Conservation (phyloP, 1,140 invertebrate species). For the Drosophila pandora region DNA sequence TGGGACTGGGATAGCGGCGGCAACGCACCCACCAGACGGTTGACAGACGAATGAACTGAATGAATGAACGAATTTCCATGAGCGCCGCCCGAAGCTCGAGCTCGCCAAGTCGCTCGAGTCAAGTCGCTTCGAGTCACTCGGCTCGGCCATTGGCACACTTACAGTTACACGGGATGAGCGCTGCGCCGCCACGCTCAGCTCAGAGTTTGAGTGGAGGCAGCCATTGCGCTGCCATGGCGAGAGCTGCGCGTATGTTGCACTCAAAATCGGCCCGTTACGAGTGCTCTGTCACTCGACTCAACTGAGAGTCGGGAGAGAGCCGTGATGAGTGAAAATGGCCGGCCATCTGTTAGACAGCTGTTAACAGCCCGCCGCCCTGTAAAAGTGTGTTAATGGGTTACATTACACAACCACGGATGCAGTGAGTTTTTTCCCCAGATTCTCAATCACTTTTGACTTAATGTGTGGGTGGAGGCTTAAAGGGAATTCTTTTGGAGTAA, state of each 20-base stretch:
- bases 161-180: slow-evolving; percentile 16
- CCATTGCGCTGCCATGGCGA: background rate
- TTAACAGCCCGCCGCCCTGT: slow-evolving; percentile 49
- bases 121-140: slow-evolving; percentile 3
- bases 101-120: slow-evolving; percentile 51
- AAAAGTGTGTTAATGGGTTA: slow-evolving; percentile 59
- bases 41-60: slow-evolving; percentile 75
- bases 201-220: too few relatives aligned
- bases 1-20: slow-evolving; percentile 54
- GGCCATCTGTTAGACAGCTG: slow-evolving; percentile 34
- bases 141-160: slow-evolving; percentile 32
- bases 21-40: slow-evolving; percentile 65
- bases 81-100: slow-evolving; percentile 71
- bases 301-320: slow-evolving; percentile 14
- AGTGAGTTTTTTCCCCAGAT: background rate
- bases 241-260: slow-evolving; percentile 69
- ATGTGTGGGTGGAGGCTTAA: too few relatives aligned
- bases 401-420: slow-evolving; percentile 48
- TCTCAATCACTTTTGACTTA: background rate
- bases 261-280: slow-evolving; percentile 40
- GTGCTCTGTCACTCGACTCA: slow-evolving; percentile 30
- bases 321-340: background rate
- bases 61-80: slow-evolving; percentile 59
- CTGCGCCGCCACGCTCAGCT: background rate
- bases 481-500: background rate